Evolutionary conservation across 2,113 vertebrate genomes (phyloP).

Genomic region (Archocentrus centrarchus): DNA sequence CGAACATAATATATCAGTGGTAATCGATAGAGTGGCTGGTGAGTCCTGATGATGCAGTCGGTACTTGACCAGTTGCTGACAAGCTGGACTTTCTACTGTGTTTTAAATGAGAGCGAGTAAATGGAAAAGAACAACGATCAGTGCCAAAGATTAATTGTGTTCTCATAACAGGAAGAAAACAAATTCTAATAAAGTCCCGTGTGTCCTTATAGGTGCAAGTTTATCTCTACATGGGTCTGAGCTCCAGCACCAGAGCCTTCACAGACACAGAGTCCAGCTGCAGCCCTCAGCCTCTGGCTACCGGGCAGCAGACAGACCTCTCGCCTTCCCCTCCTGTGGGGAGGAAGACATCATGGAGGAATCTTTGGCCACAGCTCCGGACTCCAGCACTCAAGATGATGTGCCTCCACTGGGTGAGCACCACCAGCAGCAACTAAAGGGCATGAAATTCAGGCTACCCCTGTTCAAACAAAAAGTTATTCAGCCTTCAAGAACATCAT

Average conservation of each 20-base stretch:
- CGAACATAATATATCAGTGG: neutral
- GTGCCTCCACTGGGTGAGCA: slow-evolving; percentile 83
- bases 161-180: neutral
- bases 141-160: neutral
- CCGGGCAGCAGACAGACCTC: slow-evolving; percentile 80
- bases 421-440: no score
- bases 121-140: neutral
- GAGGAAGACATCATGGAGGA: slow-evolving; percentile 89
- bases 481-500: neutral
- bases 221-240: slow-evolving; percentile 95
- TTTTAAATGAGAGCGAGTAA: neutral
- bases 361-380: slow-evolving; percentile 82
- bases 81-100: neutral
- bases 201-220: slow-evolving; percentile 87
- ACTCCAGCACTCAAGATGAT: slow-evolving; percentile 81
- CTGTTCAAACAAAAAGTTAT: neutral
- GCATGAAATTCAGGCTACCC: neutral
- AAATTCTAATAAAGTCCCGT: slow-evolving; percentile 5
- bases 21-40: neutral
- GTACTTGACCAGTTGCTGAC: neutral
- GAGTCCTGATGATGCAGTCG: neutral
- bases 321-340: slow-evolving; percentile 78
- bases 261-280: slow-evolving; percentile 82
- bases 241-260: slow-evolving; percentile 82
- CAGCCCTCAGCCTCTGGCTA: slow-evolving; percentile 78